Base-by-base conservation (phyloP, 2,888 invertebrate species). In the Cryptophagus acutangulus region DNA sequence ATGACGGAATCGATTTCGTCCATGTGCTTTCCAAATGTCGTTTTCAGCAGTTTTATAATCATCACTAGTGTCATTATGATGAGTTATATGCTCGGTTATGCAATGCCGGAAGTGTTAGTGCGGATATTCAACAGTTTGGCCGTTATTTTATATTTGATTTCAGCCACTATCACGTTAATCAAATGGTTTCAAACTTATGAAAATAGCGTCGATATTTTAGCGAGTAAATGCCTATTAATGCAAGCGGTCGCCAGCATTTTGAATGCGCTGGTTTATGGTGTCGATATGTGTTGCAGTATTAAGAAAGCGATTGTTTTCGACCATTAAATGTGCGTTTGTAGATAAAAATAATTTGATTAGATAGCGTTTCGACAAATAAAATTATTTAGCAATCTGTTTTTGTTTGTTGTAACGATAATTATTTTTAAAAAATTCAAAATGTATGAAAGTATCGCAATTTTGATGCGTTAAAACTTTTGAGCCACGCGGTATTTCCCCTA, bases 81-180 rank as follows among this genome's bases (percentile, higher is more conserved):
- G 24, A 60, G 64, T 45, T 61, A 61, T 41, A 42, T 61, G 10
- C 44, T 63, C 16, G 61, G 58, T 2, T 58, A 62, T 30, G 47
- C 50, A 10, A 63, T 63, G 59, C 60, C 60, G 1, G 59, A 61
- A 24, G 46, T 62, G 10, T 40, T 63, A 24, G 54, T 59, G 28
- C 50, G 63, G 30, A 61, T 62, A 14, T 65, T 64, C 43, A 57
- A 57, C 38, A 36, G 57, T 3, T 48, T 65, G 3, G 63, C 56
- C 3, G 52, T 51, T 28, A 51, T 59, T 8, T 47, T 65, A n/a
- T 63, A 59, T 45, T 59, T 61, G 31, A 48, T 57, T 3, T 49
- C 59, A 0, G 57, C 56, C 0, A 51, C 52, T 9, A 47, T 61
- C 3, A 26, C 26, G 12, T 4, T 26, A n/a, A n/a, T 12, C 12